These are phyloP conservation scores for Astyanax mexicanus DNA, from an alignment of 2,797 vertebrate genomes.

Conservation along the genomic window DNA sequence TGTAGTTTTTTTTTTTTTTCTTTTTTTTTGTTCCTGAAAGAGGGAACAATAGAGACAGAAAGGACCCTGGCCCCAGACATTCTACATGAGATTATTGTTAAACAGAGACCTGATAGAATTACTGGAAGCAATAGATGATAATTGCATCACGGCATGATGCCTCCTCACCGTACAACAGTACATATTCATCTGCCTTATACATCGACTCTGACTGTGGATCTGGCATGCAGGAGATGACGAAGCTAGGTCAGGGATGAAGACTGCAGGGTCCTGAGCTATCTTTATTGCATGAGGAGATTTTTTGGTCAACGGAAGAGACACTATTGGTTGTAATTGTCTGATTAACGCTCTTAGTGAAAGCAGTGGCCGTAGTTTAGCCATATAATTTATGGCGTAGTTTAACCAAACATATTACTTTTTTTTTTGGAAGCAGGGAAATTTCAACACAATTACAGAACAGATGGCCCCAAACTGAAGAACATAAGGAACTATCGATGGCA, in stretches of 20 bases:
- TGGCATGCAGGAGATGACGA: constrained; percentile 69
- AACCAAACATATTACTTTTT: too few species aligned
- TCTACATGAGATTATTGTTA: constrained; percentile 92
- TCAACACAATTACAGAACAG: too few species aligned
- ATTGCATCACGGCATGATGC: constrained; percentile 92
- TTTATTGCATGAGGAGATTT: not conserved
- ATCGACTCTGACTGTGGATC: constrained; percentile 72
- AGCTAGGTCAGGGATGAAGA: constrained; percentile 37
- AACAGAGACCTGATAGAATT: constrained; percentile 93
- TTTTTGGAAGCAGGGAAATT: too few species aligned
- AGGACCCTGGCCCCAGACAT: constrained; percentile 88
- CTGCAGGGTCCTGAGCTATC: constrained; percentile 18
- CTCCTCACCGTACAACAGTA: constrained; percentile 76
- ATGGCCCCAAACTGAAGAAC: too few species aligned
- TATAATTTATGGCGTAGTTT: too few species aligned
- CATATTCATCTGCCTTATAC: constrained; percentile 83
- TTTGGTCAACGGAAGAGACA: constrained; percentile 16
- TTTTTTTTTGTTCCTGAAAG: constrained; percentile 75
- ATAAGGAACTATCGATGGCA: too few species aligned
- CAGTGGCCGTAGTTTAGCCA: too few species aligned
- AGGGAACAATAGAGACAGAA: constrained; percentile 97
- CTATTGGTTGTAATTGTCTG: not conserved
- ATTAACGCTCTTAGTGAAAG: not conserved
- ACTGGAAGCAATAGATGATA: constrained; percentile 97
- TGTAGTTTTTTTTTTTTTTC: constrained; percentile 78